Evolutionary conservation across 2,113 vertebrate genomes (phyloP), one percentile per base, ranked within the genome.

Genomic region (Epinephelus moara): DNA sequence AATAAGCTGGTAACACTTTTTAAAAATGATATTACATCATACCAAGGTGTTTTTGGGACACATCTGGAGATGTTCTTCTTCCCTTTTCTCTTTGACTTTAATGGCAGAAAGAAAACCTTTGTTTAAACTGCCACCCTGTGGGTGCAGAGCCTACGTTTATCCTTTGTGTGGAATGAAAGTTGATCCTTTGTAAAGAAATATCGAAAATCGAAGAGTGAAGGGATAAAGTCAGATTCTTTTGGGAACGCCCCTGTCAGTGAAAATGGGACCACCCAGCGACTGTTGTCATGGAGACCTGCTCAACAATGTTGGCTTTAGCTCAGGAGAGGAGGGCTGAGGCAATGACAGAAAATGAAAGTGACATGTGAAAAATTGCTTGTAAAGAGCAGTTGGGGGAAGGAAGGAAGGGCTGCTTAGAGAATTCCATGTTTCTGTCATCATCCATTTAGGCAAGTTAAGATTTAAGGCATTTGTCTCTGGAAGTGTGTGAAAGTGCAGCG

Each of bases 261-360:
- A 63, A 68, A 79, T 30, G 37, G 50, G 90, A 90, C 87, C 83
- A 92, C 91, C 85, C 88, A 85, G 61, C 7, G 61, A 81, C 37
- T 49, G 84, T 88, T 89, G 75, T 84, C 86, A 91, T 86, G 88
- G 91, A 89, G 90, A 91, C 79, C 50, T 13, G 2, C 82, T 84
- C 70, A 87, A 92, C 85, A 93, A 89, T 92, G 85, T 78, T 52
- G 63, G 25, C 57, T 78, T 30, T 40, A 1, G 69, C 74, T 52
- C 19, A 10, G 27, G 63, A 70, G 70, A 78, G 59, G 67, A 79
- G 49, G 60, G 68, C 53, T 45, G 75, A 76, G 71, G 72, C 74
- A 80, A 40, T 80, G 67, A 84, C 75, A 80, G 60, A 81, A 83
- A 91, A 72, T 88, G 53, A 75, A 86, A 82, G 85, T 82, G 85